Base-by-base conservation (phyloP, 1,140 invertebrate species). In the Rhynchophorus ferrugineus region DNA sequence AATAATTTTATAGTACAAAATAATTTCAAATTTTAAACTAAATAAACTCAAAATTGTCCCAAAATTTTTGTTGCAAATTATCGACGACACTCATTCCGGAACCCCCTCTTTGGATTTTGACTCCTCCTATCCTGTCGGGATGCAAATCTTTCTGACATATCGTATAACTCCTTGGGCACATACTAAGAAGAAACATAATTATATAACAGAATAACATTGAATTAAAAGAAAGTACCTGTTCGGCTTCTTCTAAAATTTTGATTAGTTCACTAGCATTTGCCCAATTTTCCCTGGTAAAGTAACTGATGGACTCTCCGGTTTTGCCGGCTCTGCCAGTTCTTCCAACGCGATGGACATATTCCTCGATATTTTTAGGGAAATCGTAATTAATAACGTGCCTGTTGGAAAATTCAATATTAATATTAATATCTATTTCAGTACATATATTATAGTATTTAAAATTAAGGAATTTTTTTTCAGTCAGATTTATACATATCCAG, bases 321-420 rank as follows among this genome's bases (percentile, higher is more conserved):
- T 82, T 76, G 1, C 91, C 91, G 37, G 91, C 91, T 51, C 91
- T 76, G 1, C 92, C 92, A 0, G 91, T 95, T 54, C 91, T 75
- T 0, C 91, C 91, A 39, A 95, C 84, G 38, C 87, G 74, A 65
- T 91, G 86, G 14, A 88, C 84, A 66, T 87, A 95, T 61, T 94
- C 91, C 66, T 94, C 91, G 63, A 94, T 88, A 63, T 93, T 87
- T 7, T 80, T 75, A 0, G 92, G 91, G 62, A 95, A 93, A 69
- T 96, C 91, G 62, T 82, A 89, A 69, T 96, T 96, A 11, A 91
- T 74, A 1, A 91, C 85, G 69, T 85, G 75, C 2, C 82, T 84
- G 34, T 35, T 54, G 54, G n/a, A 33, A 21, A 47, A 45, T 14
- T n/a, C n/a, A 29, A 45, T n/a, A 35, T 8, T n/a, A 8, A 3